A percentile compares a stretch with the other conserved stretches of the same genome.
Evolutionary conservation across 2,797 vertebrate genomes (phyloP).

Genomic region (Pitangus sulphuratus): DNA sequence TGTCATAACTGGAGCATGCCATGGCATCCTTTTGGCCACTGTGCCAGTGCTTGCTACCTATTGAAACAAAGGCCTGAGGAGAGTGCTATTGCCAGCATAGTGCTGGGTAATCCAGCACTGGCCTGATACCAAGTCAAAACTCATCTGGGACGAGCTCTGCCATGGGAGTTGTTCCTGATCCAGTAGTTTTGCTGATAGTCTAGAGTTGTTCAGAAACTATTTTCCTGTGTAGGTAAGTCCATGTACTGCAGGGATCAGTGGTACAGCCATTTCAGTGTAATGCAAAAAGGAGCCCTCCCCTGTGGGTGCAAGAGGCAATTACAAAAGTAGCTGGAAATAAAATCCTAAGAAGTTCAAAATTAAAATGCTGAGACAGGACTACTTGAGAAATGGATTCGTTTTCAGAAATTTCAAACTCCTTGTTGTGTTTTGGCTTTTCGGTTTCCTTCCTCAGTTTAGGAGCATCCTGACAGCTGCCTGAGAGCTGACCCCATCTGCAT

Average conservation of each 20-base stretch:
- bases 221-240: neutral
- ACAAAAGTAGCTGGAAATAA: neutral
- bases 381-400: neutral
- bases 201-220: neutral
- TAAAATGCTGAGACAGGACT: neutral
- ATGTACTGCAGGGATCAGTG: neutral
- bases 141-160: neutral
- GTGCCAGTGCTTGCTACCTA: neutral
- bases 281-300: neutral
- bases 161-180: neutral
- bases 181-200: neutral
- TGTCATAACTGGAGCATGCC: neutral
- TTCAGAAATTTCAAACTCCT: neutral
- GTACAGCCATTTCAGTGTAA: neutral
- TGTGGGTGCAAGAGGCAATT: neutral
- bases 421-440: rapidly evolving
- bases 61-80: neutral
- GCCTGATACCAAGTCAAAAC: neutral
- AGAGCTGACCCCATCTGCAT: rapidly evolving
- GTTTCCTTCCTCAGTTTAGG: neutral
- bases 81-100: neutral
- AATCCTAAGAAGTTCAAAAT: neutral
- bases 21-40: neutral
- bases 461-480: neutral
- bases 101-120: neutral